These are phyloP conservation scores for Micrastur ruficollis DNA, from an alignment of 2,797 vertebrate genomes.

Conservation along the genomic window DNA sequence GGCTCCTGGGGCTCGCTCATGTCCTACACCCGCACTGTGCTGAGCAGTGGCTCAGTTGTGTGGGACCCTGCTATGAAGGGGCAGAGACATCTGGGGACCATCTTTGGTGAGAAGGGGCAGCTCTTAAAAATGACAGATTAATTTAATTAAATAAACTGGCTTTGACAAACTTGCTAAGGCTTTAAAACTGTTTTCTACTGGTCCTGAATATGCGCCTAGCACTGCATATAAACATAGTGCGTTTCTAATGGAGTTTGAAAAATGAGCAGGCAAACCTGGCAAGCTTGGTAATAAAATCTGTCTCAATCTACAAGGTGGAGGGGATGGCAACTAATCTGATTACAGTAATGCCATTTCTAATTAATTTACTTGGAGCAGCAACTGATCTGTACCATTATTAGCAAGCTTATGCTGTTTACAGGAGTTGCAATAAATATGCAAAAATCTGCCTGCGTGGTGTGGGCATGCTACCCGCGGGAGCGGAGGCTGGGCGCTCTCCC, in stretches of 20 bases:
- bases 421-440: neutral
- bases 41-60: neutral
- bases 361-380: slow-evolving; percentile 25
- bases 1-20: neutral
- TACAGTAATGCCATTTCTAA: neutral
- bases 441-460: neutral
- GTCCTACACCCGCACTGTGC: neutral
- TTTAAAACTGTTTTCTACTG: neutral
- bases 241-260: neutral
- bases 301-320: neutral
- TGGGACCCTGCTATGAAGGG: neutral
- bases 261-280: neutral
- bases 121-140: neutral
- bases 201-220: neutral
- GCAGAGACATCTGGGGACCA: neutral
- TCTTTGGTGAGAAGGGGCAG: neutral
- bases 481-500: neutral
- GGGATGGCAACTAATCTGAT: slow-evolving; percentile 38
- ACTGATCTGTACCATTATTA: neutral
- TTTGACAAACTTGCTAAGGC: neutral
- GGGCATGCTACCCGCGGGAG: neutral
- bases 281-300: neutral
- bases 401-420: slow-evolving; percentile 8
- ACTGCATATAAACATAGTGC: neutral
- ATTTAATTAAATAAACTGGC: neutral